Base-by-base conservation (phyloP, 2,113 vertebrate genomes). In the Actinemys pallida region DNA sequence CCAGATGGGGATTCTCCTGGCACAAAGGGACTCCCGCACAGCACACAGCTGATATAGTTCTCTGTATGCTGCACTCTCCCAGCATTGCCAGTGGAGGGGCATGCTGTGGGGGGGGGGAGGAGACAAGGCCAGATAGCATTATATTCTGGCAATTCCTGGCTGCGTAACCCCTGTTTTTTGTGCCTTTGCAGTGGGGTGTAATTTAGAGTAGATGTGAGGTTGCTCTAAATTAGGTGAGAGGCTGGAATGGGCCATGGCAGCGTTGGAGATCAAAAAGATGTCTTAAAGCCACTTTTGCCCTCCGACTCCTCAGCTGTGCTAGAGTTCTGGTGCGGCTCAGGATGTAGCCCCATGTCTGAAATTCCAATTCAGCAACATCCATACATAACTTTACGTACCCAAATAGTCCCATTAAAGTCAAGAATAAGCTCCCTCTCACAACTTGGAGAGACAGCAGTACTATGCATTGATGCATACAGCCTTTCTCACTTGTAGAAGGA, bases 71-170 rank as follows among this genome's bases (percentile, higher is more conserved):
- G n/a, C 87, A 4, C 16, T 56, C 27, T 76, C 31, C 14, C 75
- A 59, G 69, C 19, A 47, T 29, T 14, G 17, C 0, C 2, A 50
- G 17, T 35, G 50, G 56, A 82, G 47, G 0, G 1, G 47, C 47
- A 47, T 47, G 85, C 7, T 9, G 20, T n/a, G 39, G 39, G 39
- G 45, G 31, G 49, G 4, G 31, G 2, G 45, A 45, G 76, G 22
- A 57, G 50, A 4, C 49, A 17, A 12, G 31, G 25, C n/a, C 45
- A 62, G 19, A 27, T 2, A 49, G 78, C 53, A 39, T 42, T 49
- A 17, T 54, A 11, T 13, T 81, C 25, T 7, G 62, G 39, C 4
- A 84, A 4, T 49, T 87, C 47, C 62, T 35, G 50, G 1, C 0
- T 49, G 10, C 2, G 9, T 19, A 83, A 59, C 24, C 6, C 3